These are phyloP conservation scores for Toxotes jaculatrix DNA, from an alignment of 2,113 vertebrate genomes.

Conservation along the genomic window DNA sequence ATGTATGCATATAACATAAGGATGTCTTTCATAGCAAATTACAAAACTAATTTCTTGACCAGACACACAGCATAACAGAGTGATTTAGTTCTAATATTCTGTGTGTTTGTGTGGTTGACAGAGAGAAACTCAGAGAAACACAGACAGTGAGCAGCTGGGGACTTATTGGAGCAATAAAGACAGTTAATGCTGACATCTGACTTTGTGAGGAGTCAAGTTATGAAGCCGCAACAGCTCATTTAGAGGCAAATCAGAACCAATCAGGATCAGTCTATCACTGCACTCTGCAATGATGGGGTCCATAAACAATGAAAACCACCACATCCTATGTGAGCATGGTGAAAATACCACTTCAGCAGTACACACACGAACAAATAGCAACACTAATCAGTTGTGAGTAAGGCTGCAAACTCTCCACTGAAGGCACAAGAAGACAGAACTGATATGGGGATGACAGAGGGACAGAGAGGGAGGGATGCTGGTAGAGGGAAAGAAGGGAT, in stretches of 20 bases:
- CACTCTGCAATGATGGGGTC: constrained; percentile 32
- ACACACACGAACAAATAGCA: constrained; percentile 1
- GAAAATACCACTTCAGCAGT: constrained; percentile 20
- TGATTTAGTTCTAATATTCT: not conserved
- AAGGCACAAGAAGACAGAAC: constrained; percentile 17
- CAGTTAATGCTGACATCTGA: constrained; percentile 16
- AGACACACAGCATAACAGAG: not conserved
- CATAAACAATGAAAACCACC: constrained; percentile 13
- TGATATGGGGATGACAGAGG: constrained; percentile 6
- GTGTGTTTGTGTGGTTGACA: constrained; percentile 1
- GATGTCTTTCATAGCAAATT: constrained; percentile 17
- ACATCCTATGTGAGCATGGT: constrained; percentile 34
- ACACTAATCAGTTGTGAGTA: constrained; percentile 27
- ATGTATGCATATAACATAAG: not conserved
- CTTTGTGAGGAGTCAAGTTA: constrained; percentile 34
- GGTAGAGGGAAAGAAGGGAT: constrained; percentile 9
- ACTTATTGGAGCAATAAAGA: constrained; percentile 4
- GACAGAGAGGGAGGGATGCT: not conserved
- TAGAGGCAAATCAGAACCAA: constrained; percentile 43
- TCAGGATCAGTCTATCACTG: constrained; percentile 20
- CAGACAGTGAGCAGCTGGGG: constrained; percentile 4
- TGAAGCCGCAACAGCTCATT: constrained; percentile 17
- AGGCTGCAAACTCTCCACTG: constrained; percentile 14
- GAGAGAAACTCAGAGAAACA: constrained; percentile 6
- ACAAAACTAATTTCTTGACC: not conserved